Evolutionary conservation across 2,888 invertebrate species (phyloP), one percentile per base, ranked within the genome.

Genomic region (Bembecia ichneumoniformis): DNA sequence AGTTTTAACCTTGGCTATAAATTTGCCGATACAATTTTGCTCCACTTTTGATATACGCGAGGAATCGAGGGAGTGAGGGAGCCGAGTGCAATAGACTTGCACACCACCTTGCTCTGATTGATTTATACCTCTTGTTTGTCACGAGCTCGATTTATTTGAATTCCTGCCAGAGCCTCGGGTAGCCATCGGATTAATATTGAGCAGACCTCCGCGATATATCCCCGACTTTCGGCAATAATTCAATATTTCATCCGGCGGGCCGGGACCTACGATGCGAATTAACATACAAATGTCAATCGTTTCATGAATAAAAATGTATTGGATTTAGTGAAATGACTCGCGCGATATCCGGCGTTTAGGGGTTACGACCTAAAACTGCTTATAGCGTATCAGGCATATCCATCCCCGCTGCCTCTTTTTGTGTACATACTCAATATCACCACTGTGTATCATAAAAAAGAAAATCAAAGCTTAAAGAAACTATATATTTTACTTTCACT

Each of bases 61-160:
- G 40, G 40, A 40, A 40, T 5, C 14, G 40, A 40, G 40, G 11
- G 40, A 40, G 40, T 28, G 28, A 47, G 52, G 48, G 51, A 49
- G 58, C 45, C 57, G 63, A 60, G 60, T 82, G 84, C 86, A 86
- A 81, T 82, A 80, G 77, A 77, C 68, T 68, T 79, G 83, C 80
- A 81, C 82, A 64, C 82, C 86, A 82, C 83, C 82, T 82, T 83
- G 80, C 75, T 58, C 53, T 82, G 88, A 88, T 88, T 88, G 88
- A 88, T 88, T 87, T 87, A 88, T 88, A 76, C 78, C 75, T 87
- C 83, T 88, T 88, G 88, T 88, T 88, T 88, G 88, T 87, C 87
- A 84, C 83, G 67, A 73, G 72, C 63, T 70, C 72, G 84, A 87
- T 87, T 87, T 87, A 88, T 88, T 87, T 87, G 87, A 87, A 87